A percentile compares a stretch with the other conserved stretches of the same genome.
phyloP scores from a whole-genome alignment of 2,888 invertebrate species.

The Agrilus mali region DNA sequence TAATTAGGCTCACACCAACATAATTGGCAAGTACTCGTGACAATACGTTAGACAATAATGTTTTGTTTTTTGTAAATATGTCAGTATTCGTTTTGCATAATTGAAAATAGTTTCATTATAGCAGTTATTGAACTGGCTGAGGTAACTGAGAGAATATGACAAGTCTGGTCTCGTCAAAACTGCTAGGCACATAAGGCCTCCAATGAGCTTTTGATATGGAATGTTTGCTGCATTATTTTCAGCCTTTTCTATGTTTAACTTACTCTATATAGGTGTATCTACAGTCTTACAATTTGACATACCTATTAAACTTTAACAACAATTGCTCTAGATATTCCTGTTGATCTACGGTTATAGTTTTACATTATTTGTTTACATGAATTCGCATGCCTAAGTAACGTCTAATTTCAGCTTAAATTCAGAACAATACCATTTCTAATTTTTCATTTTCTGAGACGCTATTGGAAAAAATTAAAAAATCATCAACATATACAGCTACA shows the following conservation, averaged over 20 bases:
- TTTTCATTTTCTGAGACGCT: not conserved
- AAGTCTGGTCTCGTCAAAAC: constrained; percentile 15
- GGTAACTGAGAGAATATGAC: constrained; percentile 12
- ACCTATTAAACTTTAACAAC: constrained; percentile 12
- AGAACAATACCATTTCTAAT: constrained; percentile 10
- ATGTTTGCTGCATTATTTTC: not conserved
- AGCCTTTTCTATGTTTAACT: constrained; percentile 4
- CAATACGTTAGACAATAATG: constrained; percentile 11
- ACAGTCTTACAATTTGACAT: constrained; percentile 12
- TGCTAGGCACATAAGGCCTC: constrained; percentile 12
- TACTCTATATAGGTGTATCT: constrained; percentile 13
- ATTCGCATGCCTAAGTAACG: constrained; percentile 15
- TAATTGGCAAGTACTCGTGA: too few species aligned
- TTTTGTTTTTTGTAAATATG: constrained; percentile 13
- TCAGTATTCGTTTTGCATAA: constrained; percentile 13
- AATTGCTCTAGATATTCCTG: constrained; percentile 11
- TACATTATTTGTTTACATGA: constrained; percentile 6
- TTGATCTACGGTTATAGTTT: constrained; percentile 12
- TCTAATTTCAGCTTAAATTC: constrained; percentile 16
- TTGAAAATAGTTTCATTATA: constrained; percentile 14
- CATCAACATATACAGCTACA: too few species aligned
- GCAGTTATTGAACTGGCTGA: constrained; percentile 12
- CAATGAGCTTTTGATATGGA: constrained; percentile 11
- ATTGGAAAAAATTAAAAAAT: too few species aligned
- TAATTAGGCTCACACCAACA: too few species aligned